Evolutionary conservation across 2,113 vertebrate species (phyloP).

Genomic region (Pachyramphus minor): DNA sequence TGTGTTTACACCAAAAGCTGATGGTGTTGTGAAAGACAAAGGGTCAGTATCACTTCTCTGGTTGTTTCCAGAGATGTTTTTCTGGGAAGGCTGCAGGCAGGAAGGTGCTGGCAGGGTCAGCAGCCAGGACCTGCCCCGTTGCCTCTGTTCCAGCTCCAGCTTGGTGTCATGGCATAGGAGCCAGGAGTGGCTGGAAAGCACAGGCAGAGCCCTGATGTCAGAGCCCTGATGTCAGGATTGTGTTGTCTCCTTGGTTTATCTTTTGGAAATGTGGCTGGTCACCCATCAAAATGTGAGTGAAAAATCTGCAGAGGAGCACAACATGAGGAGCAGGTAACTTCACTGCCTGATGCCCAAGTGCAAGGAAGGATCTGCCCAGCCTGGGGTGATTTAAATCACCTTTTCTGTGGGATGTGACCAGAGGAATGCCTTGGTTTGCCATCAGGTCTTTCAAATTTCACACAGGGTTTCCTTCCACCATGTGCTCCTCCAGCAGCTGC

Average conservation of each 20-base stretch:
- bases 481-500: not conserved
- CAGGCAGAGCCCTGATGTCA: not conserved
- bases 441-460: conserved; percentile 8
- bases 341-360: not conserved
- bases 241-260: not conserved
- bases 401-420: conserved; percentile 18
- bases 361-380: not conserved
- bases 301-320: not conserved
- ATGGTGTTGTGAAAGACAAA: conserved; percentile 30
- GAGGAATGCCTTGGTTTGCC: conserved; percentile 40
- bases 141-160: not conserved
- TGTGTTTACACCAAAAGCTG: conserved; percentile 20
- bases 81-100: not conserved
- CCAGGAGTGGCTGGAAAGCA: not conserved
- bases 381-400: not conserved
- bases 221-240: not conserved
- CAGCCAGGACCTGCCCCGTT: not conserved
- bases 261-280: not conserved
- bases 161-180: not conserved
- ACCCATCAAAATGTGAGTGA: not conserved
- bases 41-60: not conserved
- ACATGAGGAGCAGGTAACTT: not conserved
- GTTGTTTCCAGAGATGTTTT: not conserved
- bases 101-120: not conserved
- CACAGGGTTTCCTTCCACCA: not conserved